Evolutionary conservation across 2,888 invertebrate genomes (phyloP), one percentile per base, ranked within the genome.

Genomic region (Elegia similella): DNA sequence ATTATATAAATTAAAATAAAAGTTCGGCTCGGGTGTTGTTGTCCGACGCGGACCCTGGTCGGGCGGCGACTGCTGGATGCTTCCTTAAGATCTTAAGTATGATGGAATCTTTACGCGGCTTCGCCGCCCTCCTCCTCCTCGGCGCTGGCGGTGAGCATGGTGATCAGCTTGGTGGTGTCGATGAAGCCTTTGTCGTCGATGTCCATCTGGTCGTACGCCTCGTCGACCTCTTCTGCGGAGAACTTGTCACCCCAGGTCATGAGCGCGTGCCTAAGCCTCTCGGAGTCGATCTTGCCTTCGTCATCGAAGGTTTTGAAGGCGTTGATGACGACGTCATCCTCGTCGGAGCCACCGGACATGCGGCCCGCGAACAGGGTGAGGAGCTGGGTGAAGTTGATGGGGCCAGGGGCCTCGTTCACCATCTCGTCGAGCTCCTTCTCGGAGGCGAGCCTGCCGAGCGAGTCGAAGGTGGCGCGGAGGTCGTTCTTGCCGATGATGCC

Each of bases 211-310:
- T 97, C 97, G 92, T 95, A 97, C 65, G 97, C 97, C 84, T 98
- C 97, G 86, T 97, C 96, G 78, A 96, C 96, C 86, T 98, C 97
- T 84, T 96, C 95, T 76, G 94, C 93, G 86, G 94, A 92, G 95
- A 98, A 98, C 92, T 97, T 98, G 84, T 98, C 98, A 71, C 98
- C 98, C 94, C 95, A 98, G 92, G 96, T 96, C 95, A 96, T 95
- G 84, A 98, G 94, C 73, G 97, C 96, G 90, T 96, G 96, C 92
- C 97, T 95, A 92, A 98, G 94, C 94, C 93, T 95, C 83, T 97
- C 97, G 76, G 96, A 95, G 93, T 97, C 96, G 92, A 97, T 97
- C 92, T 94, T 94, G 88, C 97, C 97, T 66, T 95, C 94, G 66
- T 95, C 95, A 88, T 98, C 97, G 93, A 98, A 98, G 86, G 96